Evolutionary conservation across 2,113 vertebrate genomes (phyloP).

Genomic region (Apus apus): DNA sequence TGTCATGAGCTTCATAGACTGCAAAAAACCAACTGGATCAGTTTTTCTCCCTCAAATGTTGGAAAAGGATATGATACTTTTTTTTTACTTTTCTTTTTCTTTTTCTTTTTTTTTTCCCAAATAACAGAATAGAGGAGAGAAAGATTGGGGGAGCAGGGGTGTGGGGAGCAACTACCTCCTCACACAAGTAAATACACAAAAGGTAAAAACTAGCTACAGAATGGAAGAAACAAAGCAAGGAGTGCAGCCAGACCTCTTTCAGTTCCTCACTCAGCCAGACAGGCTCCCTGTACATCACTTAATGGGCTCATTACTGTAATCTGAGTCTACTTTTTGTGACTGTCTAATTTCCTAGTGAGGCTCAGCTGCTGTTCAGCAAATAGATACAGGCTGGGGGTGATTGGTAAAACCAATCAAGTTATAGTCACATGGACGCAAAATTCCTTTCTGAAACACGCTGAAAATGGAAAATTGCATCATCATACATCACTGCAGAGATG

Average conservation of each 20-base stretch:
- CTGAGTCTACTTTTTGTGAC: slow-evolving; percentile 27
- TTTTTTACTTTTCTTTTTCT: background rate
- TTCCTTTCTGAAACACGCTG: background rate
- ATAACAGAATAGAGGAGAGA: background rate
- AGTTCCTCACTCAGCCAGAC: background rate
- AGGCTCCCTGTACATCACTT: slow-evolving; percentile 30
- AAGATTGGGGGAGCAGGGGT: fast-evolving
- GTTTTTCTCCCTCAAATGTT: background rate
- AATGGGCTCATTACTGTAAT: slow-evolving; percentile 64
- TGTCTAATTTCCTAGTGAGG: slow-evolving; percentile 48
- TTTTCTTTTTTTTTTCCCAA: background rate
- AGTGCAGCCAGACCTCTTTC: background rate
- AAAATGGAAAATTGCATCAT: background rate
- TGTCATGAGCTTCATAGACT: background rate
- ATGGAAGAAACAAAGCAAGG: background rate
- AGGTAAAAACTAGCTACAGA: background rate
- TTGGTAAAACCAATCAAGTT: background rate
- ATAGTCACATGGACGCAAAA: background rate
- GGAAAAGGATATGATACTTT: background rate
- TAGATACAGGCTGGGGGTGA: background rate
- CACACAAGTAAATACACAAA: background rate
- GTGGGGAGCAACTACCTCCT: background rate
- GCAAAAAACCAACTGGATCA: background rate
- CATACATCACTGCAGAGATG: background rate
- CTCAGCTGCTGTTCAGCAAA: slow-evolving; percentile 44